Evolutionary conservation across 2,888 invertebrate species (phyloP).

Genomic region (Drosophila paranaensis): DNA sequence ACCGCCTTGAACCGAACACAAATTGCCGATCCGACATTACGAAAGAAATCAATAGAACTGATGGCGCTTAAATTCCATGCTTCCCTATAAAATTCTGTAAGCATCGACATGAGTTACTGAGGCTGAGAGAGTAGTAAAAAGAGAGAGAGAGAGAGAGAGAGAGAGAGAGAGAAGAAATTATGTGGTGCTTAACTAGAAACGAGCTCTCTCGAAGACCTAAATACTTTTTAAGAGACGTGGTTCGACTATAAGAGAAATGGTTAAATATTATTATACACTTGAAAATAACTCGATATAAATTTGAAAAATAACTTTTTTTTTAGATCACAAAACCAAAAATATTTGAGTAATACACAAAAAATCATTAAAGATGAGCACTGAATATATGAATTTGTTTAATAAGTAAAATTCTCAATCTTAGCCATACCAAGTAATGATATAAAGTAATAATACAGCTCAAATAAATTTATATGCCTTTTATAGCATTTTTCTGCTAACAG

Average conservation of each 20-base stretch:
- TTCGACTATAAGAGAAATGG: not conserved
- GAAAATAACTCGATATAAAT: too few relatives aligned
- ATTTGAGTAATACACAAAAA: too few relatives aligned
- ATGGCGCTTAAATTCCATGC: constrained; percentile 6
- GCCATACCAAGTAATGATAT: too few relatives aligned
- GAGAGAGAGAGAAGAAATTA: not conserved
- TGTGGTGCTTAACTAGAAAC: constrained; percentile 4
- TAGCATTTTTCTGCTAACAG: too few relatives aligned
- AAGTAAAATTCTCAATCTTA: too few relatives aligned
- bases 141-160: not conserved
- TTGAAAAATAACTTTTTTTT: not conserved
- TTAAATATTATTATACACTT: not conserved
- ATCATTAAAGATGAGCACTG: too few relatives aligned
- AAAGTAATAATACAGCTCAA: too few relatives aligned
- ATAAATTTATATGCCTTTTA: too few relatives aligned
- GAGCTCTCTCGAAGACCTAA: not conserved
- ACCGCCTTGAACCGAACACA: not conserved
- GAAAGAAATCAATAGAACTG: constrained; percentile 11
- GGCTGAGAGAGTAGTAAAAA: not conserved
- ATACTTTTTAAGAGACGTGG: not conserved
- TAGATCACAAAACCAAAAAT: too few relatives aligned
- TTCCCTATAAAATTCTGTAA: not conserved
- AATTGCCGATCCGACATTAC: not conserved
- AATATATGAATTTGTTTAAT: too few relatives aligned
- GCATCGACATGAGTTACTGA: not conserved